These are phyloP conservation scores for Isurus oxyrinchus DNA, from an alignment of 2,113 vertebrate species.

Conservation along the genomic window DNA sequence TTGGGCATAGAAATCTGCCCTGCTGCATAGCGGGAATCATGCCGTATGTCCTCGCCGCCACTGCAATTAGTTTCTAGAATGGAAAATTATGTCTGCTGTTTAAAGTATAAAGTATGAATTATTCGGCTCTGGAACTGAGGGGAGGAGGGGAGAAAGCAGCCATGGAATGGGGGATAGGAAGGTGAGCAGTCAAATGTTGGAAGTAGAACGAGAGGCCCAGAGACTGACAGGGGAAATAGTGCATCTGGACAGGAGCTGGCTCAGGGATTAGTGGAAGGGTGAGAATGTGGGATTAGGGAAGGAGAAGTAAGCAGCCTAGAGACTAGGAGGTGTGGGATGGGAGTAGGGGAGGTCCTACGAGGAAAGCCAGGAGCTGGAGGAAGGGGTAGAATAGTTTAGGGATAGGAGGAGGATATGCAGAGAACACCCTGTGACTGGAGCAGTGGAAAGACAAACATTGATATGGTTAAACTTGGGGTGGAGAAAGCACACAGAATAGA, in stretches of 20 bases:
- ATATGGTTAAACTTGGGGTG: background rate
- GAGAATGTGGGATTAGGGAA: background rate
- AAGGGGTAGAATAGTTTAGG: background rate
- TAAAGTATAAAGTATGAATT: background rate
- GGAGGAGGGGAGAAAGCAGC: background rate
- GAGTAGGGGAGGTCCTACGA: background rate
- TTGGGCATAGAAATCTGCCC: no score
- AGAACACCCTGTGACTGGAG: background rate
- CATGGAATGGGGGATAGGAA: background rate
- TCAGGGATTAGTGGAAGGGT: background rate
- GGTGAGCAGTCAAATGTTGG: background rate
- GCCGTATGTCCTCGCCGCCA: no score
- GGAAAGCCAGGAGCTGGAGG: background rate
- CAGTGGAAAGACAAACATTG: background rate
- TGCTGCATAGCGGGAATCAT: no score
- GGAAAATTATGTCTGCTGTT: background rate
- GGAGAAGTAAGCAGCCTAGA: background rate
- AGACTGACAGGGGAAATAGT: background rate
- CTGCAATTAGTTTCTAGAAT: no score
- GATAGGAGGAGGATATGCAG: background rate
- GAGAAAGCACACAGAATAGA: background rate
- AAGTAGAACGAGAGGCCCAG: background rate
- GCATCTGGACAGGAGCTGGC: no score
- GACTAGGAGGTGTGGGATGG: background rate
- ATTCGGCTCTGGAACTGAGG: background rate